Percentiles rank a stretch among this genome's conserved stretches.
phyloP scores from a whole-genome alignment of 2,888 invertebrate genomes.

The Embidobia sp. region DNA sequence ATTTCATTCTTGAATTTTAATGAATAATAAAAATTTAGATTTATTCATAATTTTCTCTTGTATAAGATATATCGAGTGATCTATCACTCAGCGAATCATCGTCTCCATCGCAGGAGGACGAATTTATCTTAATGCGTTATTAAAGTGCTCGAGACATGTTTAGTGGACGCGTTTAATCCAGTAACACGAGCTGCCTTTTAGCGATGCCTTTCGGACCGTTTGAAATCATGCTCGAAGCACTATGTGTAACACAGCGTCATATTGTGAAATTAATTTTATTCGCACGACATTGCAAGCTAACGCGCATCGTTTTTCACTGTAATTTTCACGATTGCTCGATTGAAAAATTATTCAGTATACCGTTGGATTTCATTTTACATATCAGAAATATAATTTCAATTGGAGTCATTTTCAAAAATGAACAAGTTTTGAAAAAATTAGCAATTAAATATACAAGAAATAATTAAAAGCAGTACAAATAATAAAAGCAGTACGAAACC shows the following conservation, averaged over 20 bases:
- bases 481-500: no score
- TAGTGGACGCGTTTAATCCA: constrained; percentile 67
- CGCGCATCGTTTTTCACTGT: constrained; percentile 43
- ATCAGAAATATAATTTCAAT: neutral
- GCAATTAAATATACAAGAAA: no score
- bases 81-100: constrained; percentile 8
- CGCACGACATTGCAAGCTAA: constrained; percentile 71
- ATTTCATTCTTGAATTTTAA: no score
- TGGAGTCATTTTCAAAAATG: no score
- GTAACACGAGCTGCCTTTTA: constrained; percentile 71
- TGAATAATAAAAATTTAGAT: no score
- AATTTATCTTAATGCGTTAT: constrained; percentile 27
- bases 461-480: no score
- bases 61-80: neutral
- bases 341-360: constrained; percentile 30
- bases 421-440: no score
- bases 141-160: constrained; percentile 33
- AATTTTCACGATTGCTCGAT: constrained; percentile 8
- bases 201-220: constrained; percentile 58
- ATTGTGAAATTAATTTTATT: constrained; percentile 74
- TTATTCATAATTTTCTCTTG: neutral
- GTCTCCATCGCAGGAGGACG: neutral
- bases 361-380: constrained; percentile 6
- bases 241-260: constrained; percentile 45
- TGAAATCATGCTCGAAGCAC: constrained; percentile 42